A percentile compares a stretch with the other conserved stretches of the same genome.
These are phyloP conservation scores for Pelodiscus sinensis DNA, from an alignment of 2,113 vertebrate genomes.

Conservation along the genomic window DNA sequence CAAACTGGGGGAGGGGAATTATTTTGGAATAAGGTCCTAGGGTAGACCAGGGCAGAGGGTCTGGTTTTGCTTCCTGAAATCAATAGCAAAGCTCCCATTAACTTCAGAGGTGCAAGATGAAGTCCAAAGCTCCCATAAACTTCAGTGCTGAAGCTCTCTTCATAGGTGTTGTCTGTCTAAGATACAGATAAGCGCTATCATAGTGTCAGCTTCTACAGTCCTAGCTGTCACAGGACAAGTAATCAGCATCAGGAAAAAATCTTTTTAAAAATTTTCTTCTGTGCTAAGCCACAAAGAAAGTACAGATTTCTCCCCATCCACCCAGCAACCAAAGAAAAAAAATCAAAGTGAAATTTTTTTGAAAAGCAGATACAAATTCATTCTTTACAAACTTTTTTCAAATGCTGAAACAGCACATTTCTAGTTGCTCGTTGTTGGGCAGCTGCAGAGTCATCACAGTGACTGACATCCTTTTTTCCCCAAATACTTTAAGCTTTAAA, in stretches of 20 bases:
- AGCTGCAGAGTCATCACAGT: slow-evolving; percentile 61
- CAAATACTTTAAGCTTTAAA: slow-evolving; percentile 59
- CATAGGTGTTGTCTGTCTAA: neutral
- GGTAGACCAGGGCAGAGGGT: neutral
- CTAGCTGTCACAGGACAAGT: neutral
- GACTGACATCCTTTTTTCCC: slow-evolving; percentile 70
- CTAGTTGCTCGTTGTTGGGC: slow-evolving; percentile 52
- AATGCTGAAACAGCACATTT: slow-evolving; percentile 64
- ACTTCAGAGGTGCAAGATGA: neutral
- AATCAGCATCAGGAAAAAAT: neutral
- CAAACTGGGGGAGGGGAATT: too few relatives aligned
- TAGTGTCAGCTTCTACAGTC: neutral
- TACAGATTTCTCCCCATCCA: neutral
- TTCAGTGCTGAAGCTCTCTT: neutral
- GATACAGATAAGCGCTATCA: neutral
- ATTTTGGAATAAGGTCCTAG: too few relatives aligned
- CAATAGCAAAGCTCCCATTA: neutral
- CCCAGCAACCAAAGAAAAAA: slow-evolving; percentile 24
- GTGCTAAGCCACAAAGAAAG: neutral
- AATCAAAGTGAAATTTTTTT: slow-evolving; percentile 17
- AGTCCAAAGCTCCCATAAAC: neutral
- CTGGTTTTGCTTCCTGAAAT: neutral
- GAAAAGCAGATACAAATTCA: slow-evolving; percentile 45
- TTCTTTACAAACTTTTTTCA: slow-evolving; percentile 62
- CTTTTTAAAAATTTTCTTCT: neutral